Evolutionary conservation across 2,797 vertebrate species (phyloP).

Genomic region (Lateolabrax maculatus): DNA sequence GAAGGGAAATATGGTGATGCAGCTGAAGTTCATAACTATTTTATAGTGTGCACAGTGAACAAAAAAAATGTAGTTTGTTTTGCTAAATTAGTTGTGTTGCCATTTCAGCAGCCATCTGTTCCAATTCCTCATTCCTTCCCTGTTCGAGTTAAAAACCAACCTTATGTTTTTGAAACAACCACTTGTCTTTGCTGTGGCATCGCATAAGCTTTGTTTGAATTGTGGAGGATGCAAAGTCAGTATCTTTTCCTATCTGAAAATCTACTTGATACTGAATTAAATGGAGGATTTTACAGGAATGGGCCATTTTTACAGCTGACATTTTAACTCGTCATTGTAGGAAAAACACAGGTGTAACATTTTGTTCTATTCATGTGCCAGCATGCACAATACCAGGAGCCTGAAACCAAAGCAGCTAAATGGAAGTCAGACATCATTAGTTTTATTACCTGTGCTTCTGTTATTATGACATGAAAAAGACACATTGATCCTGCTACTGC

Average conservation of each 20-base stretch:
- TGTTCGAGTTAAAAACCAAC: not conserved
- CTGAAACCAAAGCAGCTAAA: not conserved
- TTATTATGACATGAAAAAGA: not conserved
- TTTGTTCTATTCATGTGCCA: not conserved
- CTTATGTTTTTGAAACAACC: not conserved
- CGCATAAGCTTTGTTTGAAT: not conserved
- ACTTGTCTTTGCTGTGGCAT: not conserved
- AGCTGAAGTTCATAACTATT: too few species aligned
- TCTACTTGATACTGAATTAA: too few species aligned
- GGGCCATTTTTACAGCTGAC: not conserved
- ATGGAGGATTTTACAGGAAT: not conserved
- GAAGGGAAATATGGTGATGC: too few species aligned
- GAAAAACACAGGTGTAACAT: not conserved
- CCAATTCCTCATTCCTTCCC: not conserved
- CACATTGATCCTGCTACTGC: not conserved
- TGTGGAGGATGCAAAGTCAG: not conserved
- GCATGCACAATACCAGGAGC: not conserved
- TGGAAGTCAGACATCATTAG: not conserved
- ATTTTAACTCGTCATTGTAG: not conserved
- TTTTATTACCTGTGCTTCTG: not conserved
- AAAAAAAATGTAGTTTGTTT: not conserved
- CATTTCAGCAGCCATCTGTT: not conserved
- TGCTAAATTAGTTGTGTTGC: not conserved
- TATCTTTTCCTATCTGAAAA: too few species aligned
- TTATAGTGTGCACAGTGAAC: not conserved